Percentiles rank a stretch among this genome's conserved stretches.
Conservation (phyloP, 2,888 invertebrate species). For the Pteria penguin region DNA sequence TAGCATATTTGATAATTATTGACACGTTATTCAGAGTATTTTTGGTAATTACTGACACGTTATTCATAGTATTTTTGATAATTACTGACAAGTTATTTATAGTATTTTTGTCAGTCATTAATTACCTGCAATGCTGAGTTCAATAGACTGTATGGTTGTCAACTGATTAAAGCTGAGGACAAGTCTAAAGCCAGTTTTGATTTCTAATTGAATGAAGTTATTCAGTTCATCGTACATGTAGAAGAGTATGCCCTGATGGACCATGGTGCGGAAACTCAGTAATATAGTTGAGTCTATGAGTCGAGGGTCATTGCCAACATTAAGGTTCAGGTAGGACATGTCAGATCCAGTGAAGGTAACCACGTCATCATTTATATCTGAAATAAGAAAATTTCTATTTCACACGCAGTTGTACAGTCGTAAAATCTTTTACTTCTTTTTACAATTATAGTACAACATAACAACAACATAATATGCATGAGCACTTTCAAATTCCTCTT, state of each 20-base stretch:
- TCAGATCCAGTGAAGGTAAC: slow-evolving; percentile 91
- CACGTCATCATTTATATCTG: slow-evolving; percentile 94
- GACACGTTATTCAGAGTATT: no score
- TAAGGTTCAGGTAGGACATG: slow-evolving; percentile 85
- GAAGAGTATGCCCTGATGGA: slow-evolving; percentile 86
- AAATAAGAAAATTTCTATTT: no score
- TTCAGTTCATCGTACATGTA: slow-evolving; percentile 96
- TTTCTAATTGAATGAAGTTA: slow-evolving; percentile 89
- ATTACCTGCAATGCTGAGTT: slow-evolving; percentile 15
- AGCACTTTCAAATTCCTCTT: no score
- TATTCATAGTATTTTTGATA: no score
- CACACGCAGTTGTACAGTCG: no score
- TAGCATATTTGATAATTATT: no score
- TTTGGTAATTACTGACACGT: no score
- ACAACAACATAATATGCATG: no score
- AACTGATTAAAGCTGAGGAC: slow-evolving; percentile 59
- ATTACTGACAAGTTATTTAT: no score
- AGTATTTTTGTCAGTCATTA: not conserved
- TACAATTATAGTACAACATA: no score
- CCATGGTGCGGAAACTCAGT: slow-evolving; percentile 94
- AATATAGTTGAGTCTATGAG: slow-evolving; percentile 90
- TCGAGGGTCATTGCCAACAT: slow-evolving; percentile 83
- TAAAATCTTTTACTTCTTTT: no score
- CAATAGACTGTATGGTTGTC: slow-evolving; percentile 35
- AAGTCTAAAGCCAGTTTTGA: slow-evolving; percentile 55